Conservation (phyloP, 2,888 invertebrate genomes). For the Oscheius sp. region DNA sequence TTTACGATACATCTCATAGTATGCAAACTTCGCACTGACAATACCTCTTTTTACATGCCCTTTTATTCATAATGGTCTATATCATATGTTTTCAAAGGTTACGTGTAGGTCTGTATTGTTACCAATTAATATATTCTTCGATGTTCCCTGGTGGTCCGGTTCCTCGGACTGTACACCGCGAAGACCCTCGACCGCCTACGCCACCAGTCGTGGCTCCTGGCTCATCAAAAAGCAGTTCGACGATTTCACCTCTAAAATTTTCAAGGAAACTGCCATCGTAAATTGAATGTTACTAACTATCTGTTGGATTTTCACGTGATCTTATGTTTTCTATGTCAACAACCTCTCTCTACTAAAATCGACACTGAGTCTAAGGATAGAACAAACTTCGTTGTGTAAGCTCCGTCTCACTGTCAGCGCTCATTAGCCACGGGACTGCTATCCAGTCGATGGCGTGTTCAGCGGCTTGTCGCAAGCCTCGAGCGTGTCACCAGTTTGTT, state of each 20-base stretch:
- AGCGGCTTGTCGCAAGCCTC: slow-evolving; percentile 29
- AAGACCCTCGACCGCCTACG: slow-evolving; percentile 21
- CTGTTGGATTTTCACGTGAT: slow-evolving; percentile 22
- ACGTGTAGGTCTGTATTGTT: too few relatives aligned
- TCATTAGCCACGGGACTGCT: slow-evolving; percentile 1
- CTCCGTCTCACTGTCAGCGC: background rate
- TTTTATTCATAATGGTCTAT: too few relatives aligned
- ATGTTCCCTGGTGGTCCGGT: slow-evolving; percentile 13
- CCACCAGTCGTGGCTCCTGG: slow-evolving; percentile 21
- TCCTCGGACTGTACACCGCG: slow-evolving; percentile 23
- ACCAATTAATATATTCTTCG: too few relatives aligned
- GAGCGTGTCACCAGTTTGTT: slow-evolving; percentile 34
- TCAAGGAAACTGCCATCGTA: background rate
- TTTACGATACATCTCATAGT: too few relatives aligned
- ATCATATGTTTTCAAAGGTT: too few relatives aligned
- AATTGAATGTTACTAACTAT: slow-evolving; percentile 18
- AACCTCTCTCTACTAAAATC: too few relatives aligned
- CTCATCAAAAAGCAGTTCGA: slow-evolving; percentile 21
- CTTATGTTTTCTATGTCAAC: background rate
- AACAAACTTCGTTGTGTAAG: background rate
- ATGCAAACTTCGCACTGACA: background rate
- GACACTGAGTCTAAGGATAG: too few relatives aligned
- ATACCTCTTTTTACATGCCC: background rate
- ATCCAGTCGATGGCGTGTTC: slow-evolving; percentile 20
- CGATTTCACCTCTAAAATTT: background rate